phyloP scores from a whole-genome alignment of 2,888 invertebrate genomes.

The Blera fallax region DNA sequence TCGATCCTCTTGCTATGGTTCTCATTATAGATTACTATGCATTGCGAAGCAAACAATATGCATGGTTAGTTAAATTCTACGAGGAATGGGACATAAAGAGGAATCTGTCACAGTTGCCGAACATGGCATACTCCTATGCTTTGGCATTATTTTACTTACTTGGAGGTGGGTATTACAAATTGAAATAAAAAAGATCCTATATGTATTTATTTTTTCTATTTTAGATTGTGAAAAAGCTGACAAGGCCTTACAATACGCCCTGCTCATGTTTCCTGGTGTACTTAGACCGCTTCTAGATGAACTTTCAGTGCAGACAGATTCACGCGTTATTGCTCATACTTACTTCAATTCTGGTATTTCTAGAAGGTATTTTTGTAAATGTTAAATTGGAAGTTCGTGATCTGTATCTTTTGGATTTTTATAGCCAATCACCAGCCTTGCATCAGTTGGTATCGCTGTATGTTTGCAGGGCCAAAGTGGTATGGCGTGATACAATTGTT shows the following conservation, averaged over 20 bases:
- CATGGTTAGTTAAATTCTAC: conserved; percentile 86
- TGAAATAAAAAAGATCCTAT: too few relatives aligned
- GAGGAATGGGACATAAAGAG: conserved; percentile 85
- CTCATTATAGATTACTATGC: conserved; percentile 92
- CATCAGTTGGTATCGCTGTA: conserved; percentile 88
- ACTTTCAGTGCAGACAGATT: conserved; percentile 88
- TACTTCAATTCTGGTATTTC: conserved; percentile 79
- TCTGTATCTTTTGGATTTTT: conserved; percentile 5
- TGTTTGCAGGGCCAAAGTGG: conserved; percentile 87
- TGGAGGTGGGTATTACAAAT: conserved; percentile 79
- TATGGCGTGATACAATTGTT: conserved; percentile 90
- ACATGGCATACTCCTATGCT: conserved; percentile 92
- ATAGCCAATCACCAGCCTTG: conserved; percentile 85
- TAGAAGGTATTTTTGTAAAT: conserved; percentile 75
- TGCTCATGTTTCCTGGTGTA: conserved; percentile 92
- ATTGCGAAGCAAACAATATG: conserved; percentile 87
- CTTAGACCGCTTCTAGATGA: conserved; percentile 88
- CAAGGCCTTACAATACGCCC: conserved; percentile 87
- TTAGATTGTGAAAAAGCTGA: conserved; percentile 83
- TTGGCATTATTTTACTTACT: conserved; percentile 86
- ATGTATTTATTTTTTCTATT: too few relatives aligned
- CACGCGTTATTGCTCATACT: conserved; percentile 83
- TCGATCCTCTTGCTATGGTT: conserved; percentile 89
- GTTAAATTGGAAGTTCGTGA: conserved; percentile 9
- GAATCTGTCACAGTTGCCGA: conserved; percentile 91